A percentile compares a stretch with the other conserved stretches of the same genome.
phyloP scores from a whole-genome alignment of 2,113 vertebrate genomes.

The Boleophthalmus pectinirostris region DNA sequence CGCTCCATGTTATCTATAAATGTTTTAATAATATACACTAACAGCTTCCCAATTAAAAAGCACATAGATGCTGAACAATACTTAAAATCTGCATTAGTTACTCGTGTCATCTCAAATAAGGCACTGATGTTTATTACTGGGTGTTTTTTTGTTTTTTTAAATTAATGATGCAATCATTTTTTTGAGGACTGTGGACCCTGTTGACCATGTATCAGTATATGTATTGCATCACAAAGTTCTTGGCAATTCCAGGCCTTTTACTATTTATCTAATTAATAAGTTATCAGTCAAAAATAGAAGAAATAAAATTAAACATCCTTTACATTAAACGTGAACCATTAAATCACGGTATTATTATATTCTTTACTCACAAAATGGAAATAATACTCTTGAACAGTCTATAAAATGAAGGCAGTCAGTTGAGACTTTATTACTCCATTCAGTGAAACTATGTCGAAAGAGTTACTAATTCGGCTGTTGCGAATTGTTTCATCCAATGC shows the following conservation, averaged over 20 bases:
- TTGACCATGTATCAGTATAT: no score
- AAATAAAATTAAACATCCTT: no score
- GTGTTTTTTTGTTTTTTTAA: no score
- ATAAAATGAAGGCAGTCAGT: constrained; percentile 20
- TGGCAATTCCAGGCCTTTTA: no score
- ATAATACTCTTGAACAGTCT: background rate
- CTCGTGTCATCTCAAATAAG: no score
- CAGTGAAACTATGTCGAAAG: background rate
- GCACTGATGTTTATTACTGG: no score
- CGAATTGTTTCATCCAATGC: constrained; percentile 32
- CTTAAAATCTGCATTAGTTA: background rate
- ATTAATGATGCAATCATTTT: no score
- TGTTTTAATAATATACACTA: background rate
- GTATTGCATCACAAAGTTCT: no score
- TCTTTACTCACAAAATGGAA: background rate
- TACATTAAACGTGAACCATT: no score
- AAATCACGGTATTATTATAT: background rate
- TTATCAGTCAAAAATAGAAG: no score
- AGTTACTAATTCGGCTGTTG: background rate
- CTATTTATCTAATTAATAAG: no score
- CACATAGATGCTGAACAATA: background rate
- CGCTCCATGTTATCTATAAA: background rate
- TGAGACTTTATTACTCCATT: constrained; percentile 24
- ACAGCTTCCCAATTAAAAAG: background rate
- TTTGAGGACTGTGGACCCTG: no score